Evolutionary conservation across 2,888 invertebrate species (phyloP), one percentile per base, ranked within the genome.

Genomic region (Epistrophe grossulariae): DNA sequence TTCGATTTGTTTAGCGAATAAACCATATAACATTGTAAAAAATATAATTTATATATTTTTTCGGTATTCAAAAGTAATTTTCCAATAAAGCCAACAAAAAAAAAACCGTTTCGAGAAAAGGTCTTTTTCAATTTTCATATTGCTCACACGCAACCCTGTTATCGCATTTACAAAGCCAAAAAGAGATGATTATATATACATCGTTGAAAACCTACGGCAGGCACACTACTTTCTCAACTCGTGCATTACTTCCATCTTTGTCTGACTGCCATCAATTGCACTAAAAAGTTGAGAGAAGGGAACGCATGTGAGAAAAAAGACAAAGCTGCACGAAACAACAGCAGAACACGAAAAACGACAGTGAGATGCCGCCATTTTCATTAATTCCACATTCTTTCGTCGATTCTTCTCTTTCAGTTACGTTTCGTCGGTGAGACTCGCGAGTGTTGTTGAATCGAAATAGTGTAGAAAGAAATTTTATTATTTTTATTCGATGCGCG

Each of bases 351-450:
- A 82, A 76, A 59, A 74, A 74, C 87, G 79, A 79, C 71, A 74
- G 71, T 72, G 83, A 79, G 79, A 87, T 83, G 83, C 87, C 87
- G 87, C 87, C 87, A 87, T 87, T 87, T 87, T 87, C 87, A 79
- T 87, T 87, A 83, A 79, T 83, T 43, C 48, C 83, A 87, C 87
- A 87, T 87, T 87, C 83, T 83, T 83, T 87, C 87, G 87, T 87
- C 83, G 83, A 83, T 87, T 87, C 76, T 83, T 87, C 87, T 87
- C 87, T 87, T 87, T 87, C 83, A 87, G 87, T 87, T 87, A 83
- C 83, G 87, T 87, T 87, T 87, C 87, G 83, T 87, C 87, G 87
- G 70, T 87, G 87, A 87, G 83, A 76, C 79, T 87, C 87, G 87
- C 87, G 87, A 87, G 87, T 87, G 87, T 81, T 87, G 79, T 82